Conservation (phyloP, 2,888 invertebrate genomes). For the Caenorhabditis doughertyi region DNA sequence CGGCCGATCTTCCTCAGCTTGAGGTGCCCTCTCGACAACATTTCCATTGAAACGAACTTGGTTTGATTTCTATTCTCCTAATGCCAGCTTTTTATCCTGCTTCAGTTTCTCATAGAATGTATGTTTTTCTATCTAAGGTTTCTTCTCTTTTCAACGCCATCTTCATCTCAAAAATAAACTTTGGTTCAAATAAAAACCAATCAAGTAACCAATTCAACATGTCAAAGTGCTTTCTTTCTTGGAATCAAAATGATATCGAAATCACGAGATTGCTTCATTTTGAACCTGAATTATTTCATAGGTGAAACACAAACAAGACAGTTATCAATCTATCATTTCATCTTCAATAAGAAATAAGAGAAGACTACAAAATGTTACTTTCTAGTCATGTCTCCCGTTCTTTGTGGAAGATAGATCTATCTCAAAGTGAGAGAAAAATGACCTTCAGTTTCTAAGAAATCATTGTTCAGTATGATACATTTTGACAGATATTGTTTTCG, state of each 20-base stretch:
- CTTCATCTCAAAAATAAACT: constrained; percentile 2
- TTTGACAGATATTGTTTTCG: constrained; percentile 12
- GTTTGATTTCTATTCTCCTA: too few species aligned
- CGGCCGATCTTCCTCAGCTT: too few species aligned
- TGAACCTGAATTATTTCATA: constrained; percentile 24
- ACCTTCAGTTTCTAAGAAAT: constrained; percentile 26
- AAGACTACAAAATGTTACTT: constrained; percentile 53
- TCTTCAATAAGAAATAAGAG: constrained; percentile 5
- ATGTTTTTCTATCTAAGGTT: too few species aligned
- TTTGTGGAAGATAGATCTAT: constrained; percentile 29
- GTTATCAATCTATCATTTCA: constrained; percentile 37
- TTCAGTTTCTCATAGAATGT: too few species aligned
- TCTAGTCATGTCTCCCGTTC: constrained; percentile 34
- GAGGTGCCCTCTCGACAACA: too few species aligned
- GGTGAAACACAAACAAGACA: constrained; percentile 33
- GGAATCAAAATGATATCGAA: constrained; percentile 2
- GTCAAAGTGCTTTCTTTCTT: not conserved
- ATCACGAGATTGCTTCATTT: constrained; percentile 30
- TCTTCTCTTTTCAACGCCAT: not conserved
- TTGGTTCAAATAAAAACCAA: constrained; percentile 13
- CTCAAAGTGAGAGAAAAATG: constrained; percentile 16
- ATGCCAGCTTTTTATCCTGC: too few species aligned
- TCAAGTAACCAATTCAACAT: constrained; percentile 40
- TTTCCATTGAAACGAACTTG: too few species aligned
- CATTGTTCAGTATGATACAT: constrained; percentile 16